Base-by-base conservation (phyloP, 2,888 invertebrate genomes). In the Gari tellinella region DNA sequence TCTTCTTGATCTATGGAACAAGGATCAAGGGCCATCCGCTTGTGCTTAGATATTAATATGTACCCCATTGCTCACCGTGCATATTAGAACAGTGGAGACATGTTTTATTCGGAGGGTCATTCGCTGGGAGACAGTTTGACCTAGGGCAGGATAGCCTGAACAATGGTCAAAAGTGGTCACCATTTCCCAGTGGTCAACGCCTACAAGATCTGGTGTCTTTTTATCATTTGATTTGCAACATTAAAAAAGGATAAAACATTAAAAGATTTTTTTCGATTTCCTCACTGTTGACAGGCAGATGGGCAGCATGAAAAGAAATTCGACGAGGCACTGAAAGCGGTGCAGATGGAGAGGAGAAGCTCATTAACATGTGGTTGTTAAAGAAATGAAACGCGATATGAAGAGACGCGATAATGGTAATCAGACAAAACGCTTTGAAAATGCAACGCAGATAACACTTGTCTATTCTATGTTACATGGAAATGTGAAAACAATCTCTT, bases 11-110 rank as follows among this genome's bases (percentile, higher is more conserved):
- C 55, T 69, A 74, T 69, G 49, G 68, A 37, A 60, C 40, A n/a
- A 23, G 61, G 75, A 58, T 69, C 75, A 75, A 62, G 65, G 75
- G 69, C 48, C 69, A 73, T 23, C 49, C 17, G 43, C 23, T 26
- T 53, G 61, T 75, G 66, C 69, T 75, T 62, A 65, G 58, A 70
- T 69, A 78, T 70, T 78, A 73, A 70, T 67, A 76, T 74, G 78
- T 74, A 70, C 64, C 49, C 62, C 60, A 19, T 49, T 37, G 51
- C 57, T 52, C 68, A 63, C 74, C 74, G 74, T 74, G 60, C 63
- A 58, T 60, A 60, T 67, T 63, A 63, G 67, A 53, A 64, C 51
- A 45, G 41, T 45, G 23, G 21, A 58, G 51, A 55, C 60, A 51
- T 53, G 70, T 40, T 74, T 74, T 62, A 63, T 67, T 78, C 61